Conservation (phyloP, 2,888 invertebrate genomes). For the Silvanus unidentatus region DNA sequence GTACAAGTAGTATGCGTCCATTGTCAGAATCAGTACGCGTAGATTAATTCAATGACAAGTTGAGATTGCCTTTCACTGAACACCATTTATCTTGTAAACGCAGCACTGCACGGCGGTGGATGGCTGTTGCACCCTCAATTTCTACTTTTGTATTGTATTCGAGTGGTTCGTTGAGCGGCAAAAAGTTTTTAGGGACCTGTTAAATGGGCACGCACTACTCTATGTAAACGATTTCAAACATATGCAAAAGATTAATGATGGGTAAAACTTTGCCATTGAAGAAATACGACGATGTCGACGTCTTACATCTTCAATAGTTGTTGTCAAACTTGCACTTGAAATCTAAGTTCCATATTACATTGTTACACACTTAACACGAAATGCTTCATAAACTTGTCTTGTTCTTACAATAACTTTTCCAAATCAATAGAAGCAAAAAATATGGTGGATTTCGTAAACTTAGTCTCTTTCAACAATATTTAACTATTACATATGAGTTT, state of each 20-base stretch:
- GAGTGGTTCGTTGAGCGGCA: constrained; percentile 11
- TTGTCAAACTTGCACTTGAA: neutral
- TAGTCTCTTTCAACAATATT: too few relatives aligned
- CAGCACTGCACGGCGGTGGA: neutral
- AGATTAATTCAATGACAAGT: constrained; percentile 39
- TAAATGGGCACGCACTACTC: constrained; percentile 10
- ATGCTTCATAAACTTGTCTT: neutral
- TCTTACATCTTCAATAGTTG: neutral
- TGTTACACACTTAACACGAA: neutral
- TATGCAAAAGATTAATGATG: constrained; percentile 13
- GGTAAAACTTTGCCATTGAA: neutral
- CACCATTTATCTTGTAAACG: constrained; percentile 30
- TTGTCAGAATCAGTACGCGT: constrained; percentile 33
- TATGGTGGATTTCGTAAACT: too few relatives aligned
- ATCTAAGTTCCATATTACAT: too few relatives aligned
- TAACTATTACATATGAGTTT: neutral
- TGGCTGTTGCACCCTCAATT: constrained; percentile 14
- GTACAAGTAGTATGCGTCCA: constrained; percentile 10
- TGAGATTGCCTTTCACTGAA: constrained; percentile 32
- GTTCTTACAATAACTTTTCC: neutral
- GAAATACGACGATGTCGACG: too few relatives aligned
- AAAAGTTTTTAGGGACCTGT: constrained; percentile 9
- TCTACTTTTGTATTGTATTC: constrained; percentile 11
- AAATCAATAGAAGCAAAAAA: too few relatives aligned
- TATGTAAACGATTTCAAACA: constrained; percentile 15